These are phyloP conservation scores for Dasyprocta punctata DNA, from an alignment of 2,113 vertebrate species.

Conservation along the genomic window DNA sequence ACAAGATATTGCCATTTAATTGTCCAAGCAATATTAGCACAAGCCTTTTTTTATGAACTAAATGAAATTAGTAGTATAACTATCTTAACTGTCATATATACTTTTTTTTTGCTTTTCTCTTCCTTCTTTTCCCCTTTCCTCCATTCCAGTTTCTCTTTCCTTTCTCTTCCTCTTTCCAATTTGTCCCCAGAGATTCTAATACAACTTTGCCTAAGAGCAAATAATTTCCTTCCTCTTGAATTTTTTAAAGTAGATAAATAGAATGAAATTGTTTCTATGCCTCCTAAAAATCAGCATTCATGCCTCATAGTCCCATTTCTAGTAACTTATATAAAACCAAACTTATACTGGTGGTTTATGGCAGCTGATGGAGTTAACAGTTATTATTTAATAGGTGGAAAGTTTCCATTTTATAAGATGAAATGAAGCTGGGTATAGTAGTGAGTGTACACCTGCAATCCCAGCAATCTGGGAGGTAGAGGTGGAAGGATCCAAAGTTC, in stretches of 20 bases:
- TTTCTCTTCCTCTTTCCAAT: not conserved
- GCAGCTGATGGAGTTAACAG: not conserved
- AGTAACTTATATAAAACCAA: constrained; percentile 24
- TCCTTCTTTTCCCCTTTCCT: no score
- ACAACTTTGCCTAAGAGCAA: not conserved
- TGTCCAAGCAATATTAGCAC: no score
- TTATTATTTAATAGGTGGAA: not conserved
- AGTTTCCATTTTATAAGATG: not conserved
- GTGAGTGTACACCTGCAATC: not conserved
- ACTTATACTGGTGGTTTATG: not conserved
- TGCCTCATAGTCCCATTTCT: not conserved
- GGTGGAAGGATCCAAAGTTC: not conserved
- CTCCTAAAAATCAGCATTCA: not conserved
- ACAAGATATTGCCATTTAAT: no score
- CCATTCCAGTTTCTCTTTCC: no score
- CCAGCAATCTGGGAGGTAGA: not conserved
- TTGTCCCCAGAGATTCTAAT: not conserved
- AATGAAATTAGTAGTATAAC: no score
- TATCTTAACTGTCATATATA: no score
- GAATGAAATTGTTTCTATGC: not conserved
- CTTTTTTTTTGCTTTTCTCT: no score
- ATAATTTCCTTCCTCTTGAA: constrained; percentile 40
- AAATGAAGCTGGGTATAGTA: not conserved
- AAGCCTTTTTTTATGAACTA: no score
- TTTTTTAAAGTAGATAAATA: constrained; percentile 56